Percentiles rank a stretch among this genome's conserved stretches.
These are phyloP conservation scores for Hestina assimilis DNA, from an alignment of 1,140 invertebrate species.

Conservation along the genomic window DNA sequence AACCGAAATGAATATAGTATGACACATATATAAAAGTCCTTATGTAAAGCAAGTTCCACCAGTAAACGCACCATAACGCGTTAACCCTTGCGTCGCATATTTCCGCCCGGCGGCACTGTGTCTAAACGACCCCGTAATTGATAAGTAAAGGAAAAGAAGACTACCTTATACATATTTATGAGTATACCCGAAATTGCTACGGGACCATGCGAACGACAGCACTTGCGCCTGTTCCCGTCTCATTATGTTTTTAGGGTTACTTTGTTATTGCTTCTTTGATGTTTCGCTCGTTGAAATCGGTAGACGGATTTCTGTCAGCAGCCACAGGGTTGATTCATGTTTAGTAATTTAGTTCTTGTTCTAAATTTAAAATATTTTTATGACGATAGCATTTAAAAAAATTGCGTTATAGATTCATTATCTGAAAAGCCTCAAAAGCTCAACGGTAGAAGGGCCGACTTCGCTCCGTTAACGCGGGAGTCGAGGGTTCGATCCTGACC, in stretches of 20 bases:
- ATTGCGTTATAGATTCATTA: no score
- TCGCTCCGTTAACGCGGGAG: no score
- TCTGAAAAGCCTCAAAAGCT: no score
- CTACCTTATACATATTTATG: conserved; percentile 52
- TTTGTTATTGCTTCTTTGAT: conserved; percentile 72
- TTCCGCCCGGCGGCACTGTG: conserved; percentile 48
- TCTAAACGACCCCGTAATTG: conserved; percentile 72
- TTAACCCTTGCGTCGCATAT: conserved; percentile 66
- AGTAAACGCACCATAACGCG: conserved; percentile 18
- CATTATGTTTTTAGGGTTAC: conserved; percentile 73
- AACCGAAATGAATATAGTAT: background rate
- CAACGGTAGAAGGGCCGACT: no score
- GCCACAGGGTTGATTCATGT: conserved; percentile 8
- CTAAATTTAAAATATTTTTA: no score
- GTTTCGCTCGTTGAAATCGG: conserved; percentile 57
- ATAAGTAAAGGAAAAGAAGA: conserved; percentile 76
- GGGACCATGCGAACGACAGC: conserved; percentile 65
- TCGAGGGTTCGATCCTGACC: no score
- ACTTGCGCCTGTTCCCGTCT: conserved; percentile 63
- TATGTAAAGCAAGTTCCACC: background rate
- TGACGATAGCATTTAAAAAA: no score
- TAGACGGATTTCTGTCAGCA: conserved; percentile 28
- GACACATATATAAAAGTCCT: background rate
- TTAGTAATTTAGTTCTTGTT: no score
- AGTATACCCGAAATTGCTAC: conserved; percentile 64